Evolutionary conservation across 2,113 vertebrate genomes (phyloP), one percentile per base, ranked within the genome.

Genomic region (Perca fluviatilis): DNA sequence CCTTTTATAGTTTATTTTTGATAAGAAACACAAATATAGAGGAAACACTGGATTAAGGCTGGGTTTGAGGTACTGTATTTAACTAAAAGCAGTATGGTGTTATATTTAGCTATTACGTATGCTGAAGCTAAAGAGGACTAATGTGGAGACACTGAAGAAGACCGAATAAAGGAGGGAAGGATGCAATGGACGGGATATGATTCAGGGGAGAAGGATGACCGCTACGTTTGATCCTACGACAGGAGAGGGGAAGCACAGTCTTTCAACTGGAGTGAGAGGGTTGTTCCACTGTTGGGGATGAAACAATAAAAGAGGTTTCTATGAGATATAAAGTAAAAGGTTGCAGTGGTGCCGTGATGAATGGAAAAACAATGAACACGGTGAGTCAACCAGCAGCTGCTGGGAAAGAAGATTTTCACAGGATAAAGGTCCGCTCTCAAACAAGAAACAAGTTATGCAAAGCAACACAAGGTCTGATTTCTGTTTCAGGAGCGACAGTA

Each of bases 301-400:
- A 72, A 73, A 69, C 23, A 57, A 53, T 53, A n/a, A 56, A 66
- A 53, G 2, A 43, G 13, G 49, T 50, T 54, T 62, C 30, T 67
- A 0, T 77, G 68, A 46, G 13, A 10, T 36, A 33, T n/a, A 2
- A 25, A 67, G 11, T 61, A n/a, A 54, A 64, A 72, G n/a, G 60
- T 11, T 53, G 66, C 65, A 36, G 53, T 5, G 12, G 19, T 47
- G 71, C 7, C 13, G 50, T 33, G 27, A 30, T 30, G 19, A 65
- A 72, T 4, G 11, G 18, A 19, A 16, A 30, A 77, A 78, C 25
- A 67, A 76, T 57, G 10, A 11, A 43, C 9, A 6, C 47, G 1
- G 33, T 77, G 77, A 84, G 62, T 80, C 73, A 80, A 53, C 62
- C 67, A 25, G 7, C 77, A 80, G 67, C 68, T 80, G 66, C 85